These are phyloP conservation scores for Pangasius mekongensis DNA, from an alignment of 2,797 vertebrate genomes.

Conservation along the genomic window DNA sequence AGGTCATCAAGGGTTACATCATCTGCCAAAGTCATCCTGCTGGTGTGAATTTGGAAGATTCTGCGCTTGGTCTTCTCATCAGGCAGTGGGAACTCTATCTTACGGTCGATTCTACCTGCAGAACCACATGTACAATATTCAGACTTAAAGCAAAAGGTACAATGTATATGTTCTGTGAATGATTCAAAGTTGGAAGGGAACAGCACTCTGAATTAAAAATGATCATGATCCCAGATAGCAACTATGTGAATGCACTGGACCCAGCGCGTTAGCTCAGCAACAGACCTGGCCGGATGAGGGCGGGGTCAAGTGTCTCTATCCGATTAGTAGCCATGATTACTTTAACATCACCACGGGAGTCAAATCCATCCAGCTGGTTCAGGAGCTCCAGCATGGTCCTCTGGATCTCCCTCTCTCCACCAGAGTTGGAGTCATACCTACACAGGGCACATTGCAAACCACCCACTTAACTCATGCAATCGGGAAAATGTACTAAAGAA, in stretches of 20 bases:
- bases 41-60: slow-evolving; percentile 98
- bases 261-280: neutral
- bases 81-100: slow-evolving; percentile 95
- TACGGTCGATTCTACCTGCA: slow-evolving; percentile 92
- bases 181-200: neutral
- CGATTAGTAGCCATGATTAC: slow-evolving; percentile 98
- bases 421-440: slow-evolving; percentile 97
- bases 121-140: neutral
- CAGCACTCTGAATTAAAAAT: neutral
- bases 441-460: neutral
- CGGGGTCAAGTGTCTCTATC: slow-evolving; percentile 96
- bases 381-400: slow-evolving; percentile 96
- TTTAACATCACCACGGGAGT: slow-evolving; percentile 95
- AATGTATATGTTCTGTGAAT: neutral
- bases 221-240: neutral
- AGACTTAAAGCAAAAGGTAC: neutral
- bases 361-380: slow-evolving; percentile 96
- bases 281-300: slow-evolving; percentile 93
- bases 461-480: no score
- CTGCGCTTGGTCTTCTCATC: slow-evolving; percentile 97
- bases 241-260: neutral
- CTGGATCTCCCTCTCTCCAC: slow-evolving; percentile 95
- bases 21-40: slow-evolving; percentile 91
- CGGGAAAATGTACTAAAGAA: neutral
- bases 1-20: slow-evolving; percentile 94